phyloP scores from a whole-genome alignment of 2,797 vertebrate species.

The Takifugu rubripes region DNA sequence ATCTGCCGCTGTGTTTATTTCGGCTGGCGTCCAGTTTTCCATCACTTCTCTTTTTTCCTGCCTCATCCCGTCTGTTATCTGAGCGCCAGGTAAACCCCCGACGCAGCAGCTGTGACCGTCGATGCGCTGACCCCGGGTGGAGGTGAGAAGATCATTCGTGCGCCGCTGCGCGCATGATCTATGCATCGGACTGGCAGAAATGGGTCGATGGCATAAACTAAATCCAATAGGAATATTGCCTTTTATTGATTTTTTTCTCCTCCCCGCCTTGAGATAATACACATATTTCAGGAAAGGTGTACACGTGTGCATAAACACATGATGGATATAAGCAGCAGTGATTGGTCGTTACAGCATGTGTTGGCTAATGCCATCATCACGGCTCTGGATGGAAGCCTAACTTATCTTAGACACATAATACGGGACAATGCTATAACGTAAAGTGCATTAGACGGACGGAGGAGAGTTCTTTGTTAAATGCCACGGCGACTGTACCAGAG shows the following conservation, averaged over 20 bases:
- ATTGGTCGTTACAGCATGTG: constrained; percentile 54
- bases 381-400: constrained; percentile 52
- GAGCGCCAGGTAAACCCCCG: constrained; percentile 10
- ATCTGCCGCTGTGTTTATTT: no score
- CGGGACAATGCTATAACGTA: constrained; percentile 67
- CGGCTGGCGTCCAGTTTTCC: no score
- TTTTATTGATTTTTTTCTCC: constrained; percentile 74
- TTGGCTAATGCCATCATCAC: constrained; percentile 66
- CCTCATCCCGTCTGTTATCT: no score
- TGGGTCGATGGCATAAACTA: constrained; percentile 69
- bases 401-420: constrained; percentile 57
- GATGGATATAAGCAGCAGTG: constrained; percentile 50
- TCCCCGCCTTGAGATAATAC: constrained; percentile 63
- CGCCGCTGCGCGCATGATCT: constrained; percentile 54
- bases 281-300: constrained; percentile 51
- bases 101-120: constrained; percentile 13
- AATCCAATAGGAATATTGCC: constrained; percentile 76
- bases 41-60: no score
- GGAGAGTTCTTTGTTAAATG: constrained; percentile 71
- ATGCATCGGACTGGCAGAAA: constrained; percentile 39
- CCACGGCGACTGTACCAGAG: constrained; percentile 44
- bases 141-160: constrained; percentile 60
- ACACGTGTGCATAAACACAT: constrained; percentile 43
- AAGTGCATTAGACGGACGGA: constrained; percentile 39
- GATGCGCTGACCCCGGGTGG: constrained; percentile 49